A percentile compares a stretch with the other conserved stretches of the same genome.
Conservation (phyloP, 1,140 invertebrate genomes). For the Samia ricini region DNA sequence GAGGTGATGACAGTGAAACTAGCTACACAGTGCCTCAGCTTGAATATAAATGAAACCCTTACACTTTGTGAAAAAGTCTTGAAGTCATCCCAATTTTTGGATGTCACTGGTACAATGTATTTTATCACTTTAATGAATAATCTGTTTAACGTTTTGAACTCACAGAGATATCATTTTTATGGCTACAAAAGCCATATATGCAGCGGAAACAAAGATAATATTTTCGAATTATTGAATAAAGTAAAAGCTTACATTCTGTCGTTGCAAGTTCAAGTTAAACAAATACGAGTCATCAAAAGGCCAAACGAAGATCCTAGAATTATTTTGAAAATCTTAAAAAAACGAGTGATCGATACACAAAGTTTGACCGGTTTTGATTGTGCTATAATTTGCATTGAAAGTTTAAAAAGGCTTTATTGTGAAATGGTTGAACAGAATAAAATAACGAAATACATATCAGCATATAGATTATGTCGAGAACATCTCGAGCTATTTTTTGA, state of each 20-base stretch:
- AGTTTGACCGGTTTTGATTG: constrained; percentile 26
- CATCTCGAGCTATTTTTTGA: constrained; percentile 33
- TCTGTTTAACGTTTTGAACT: constrained; percentile 28
- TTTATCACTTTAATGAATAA: constrained; percentile 25
- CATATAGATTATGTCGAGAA: constrained; percentile 23
- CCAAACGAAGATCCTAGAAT: constrained; percentile 5
- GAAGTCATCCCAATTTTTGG: constrained; percentile 13
- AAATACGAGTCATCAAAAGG: constrained; percentile 15
- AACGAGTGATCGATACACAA: constrained; percentile 15
- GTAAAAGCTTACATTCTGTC: constrained; percentile 16
- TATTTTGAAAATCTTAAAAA: constrained; percentile 15
- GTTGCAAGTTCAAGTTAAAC: constrained; percentile 13
- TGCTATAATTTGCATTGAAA: constrained; percentile 24
- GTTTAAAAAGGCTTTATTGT: constrained; percentile 16
- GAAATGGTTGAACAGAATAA: constrained; percentile 17
- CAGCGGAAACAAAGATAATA: constrained; percentile 12
- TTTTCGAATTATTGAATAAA: constrained; percentile 19
- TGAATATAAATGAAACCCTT: constrained; percentile 14
- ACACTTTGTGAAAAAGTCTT: constrained; percentile 15
- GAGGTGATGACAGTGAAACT: constrained; percentile 12
- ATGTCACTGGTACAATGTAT: constrained; percentile 13
- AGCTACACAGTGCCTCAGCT: constrained; percentile 11
- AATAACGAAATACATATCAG: constrained; percentile 18
- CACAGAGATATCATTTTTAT: constrained; percentile 6
- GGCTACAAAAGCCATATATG: constrained; percentile 19